These are phyloP conservation scores for Tridacna crocea DNA, from an alignment of 2,888 invertebrate species.

Conservation along the genomic window DNA sequence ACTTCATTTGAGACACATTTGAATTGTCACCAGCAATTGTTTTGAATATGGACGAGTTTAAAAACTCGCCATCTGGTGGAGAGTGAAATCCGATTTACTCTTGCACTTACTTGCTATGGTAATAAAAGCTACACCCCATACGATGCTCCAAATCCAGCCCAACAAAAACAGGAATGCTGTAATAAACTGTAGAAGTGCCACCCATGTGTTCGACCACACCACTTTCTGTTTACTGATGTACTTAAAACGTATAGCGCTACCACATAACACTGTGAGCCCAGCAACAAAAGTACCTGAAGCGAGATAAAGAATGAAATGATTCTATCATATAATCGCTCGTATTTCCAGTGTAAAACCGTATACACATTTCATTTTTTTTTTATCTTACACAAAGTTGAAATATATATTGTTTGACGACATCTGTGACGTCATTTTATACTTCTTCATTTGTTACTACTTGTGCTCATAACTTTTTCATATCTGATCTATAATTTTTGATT, in stretches of 20 bases:
- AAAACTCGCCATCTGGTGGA: too few species aligned
- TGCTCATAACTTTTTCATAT: too few species aligned
- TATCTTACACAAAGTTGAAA: too few species aligned
- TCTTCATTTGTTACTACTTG: too few species aligned
- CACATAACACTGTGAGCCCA: conserved; percentile 79
- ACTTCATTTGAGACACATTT: background rate
- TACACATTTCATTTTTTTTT: too few species aligned
- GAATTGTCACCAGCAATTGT: background rate
- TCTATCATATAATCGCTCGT: background rate
- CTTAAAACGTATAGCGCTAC: conserved; percentile 74
- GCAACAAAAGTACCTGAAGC: conserved; percentile 79
- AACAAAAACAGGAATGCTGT: conserved; percentile 80
- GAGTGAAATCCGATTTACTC: too few species aligned
- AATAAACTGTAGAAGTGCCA: conserved; percentile 80
- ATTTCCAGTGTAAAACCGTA: too few species aligned
- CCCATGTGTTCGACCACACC: conserved; percentile 79
- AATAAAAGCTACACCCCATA: conserved; percentile 81
- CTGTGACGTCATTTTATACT: too few species aligned
- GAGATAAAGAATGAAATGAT: background rate
- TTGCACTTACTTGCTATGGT: conserved; percentile 75
- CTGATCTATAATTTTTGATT: too few species aligned
- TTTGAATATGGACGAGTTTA: background rate
- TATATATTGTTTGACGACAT: too few species aligned
- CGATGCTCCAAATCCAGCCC: conserved; percentile 83
- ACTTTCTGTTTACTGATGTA: conserved; percentile 70